Conservation (phyloP, 2,888 invertebrate genomes). For the Adineta ricciae region DNA sequence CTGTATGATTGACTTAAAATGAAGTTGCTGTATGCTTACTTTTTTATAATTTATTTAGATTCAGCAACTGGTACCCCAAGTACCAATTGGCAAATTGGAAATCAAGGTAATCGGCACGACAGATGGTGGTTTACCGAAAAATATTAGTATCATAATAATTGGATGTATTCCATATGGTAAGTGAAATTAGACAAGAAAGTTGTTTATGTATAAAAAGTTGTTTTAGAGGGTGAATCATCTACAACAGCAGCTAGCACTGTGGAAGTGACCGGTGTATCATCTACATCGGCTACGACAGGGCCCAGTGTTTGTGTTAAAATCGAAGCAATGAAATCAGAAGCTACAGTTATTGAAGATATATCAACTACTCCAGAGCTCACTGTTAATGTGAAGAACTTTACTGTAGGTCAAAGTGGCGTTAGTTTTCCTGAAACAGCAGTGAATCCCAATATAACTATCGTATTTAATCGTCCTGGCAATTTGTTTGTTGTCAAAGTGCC, state of each 20-base stretch:
- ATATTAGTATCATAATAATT: background rate
- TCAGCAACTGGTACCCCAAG: background rate
- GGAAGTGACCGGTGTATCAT: background rate
- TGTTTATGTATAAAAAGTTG: no score
- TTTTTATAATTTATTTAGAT: background rate
- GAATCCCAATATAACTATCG: background rate
- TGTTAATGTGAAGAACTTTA: background rate
- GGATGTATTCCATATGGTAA: background rate
- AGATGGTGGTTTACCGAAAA: background rate
- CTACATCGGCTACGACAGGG: background rate
- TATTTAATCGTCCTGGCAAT: background rate
- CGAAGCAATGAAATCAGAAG: background rate
- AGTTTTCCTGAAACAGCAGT: background rate
- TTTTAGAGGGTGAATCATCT: no score
- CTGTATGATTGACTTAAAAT: background rate
- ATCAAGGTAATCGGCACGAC: background rate
- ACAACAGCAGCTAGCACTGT: background rate
- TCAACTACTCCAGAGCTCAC: no score
- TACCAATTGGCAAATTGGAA: background rate
- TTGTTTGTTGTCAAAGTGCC: background rate
- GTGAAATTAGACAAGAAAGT: background rate
- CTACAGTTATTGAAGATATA: no score
- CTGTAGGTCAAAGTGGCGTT: background rate
- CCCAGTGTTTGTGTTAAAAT: background rate
- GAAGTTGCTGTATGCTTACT: no score